Conservation (phyloP, 2,888 invertebrate genomes). For the Lydus trimaculatus region DNA sequence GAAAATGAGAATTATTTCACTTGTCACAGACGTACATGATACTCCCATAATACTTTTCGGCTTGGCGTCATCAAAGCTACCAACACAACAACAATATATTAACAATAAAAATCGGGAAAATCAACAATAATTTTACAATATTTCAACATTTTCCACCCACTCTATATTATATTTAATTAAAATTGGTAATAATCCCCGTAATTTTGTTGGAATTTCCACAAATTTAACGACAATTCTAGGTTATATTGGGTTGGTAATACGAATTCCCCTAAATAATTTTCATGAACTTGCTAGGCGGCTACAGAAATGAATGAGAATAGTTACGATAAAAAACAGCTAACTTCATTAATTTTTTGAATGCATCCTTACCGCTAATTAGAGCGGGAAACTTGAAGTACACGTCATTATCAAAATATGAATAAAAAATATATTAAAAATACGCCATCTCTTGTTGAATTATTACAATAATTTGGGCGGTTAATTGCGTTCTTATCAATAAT, state of each 20-base stretch:
- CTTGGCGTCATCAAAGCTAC: constrained; percentile 57
- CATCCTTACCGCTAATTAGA: too few relatives aligned
- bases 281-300: background rate
- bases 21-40: constrained; percentile 59
- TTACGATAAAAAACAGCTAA: too few relatives aligned
- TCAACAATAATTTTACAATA: background rate
- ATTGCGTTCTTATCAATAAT: too few relatives aligned
- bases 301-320: background rate
- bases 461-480: too few relatives aligned
- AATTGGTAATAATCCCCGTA: background rate
- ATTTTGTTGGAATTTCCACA: background rate
- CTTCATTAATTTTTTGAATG: too few relatives aligned
- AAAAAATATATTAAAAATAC: too few relatives aligned
- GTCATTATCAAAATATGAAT: too few relatives aligned
- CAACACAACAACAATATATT: constrained; percentile 42
- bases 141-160: background rate
- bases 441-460: too few relatives aligned
- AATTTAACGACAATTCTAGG: background rate
- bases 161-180: background rate
- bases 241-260: constrained; percentile 14
- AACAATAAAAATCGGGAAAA: background rate
- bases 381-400: too few relatives aligned
- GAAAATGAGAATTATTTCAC: constrained; percentile 55
- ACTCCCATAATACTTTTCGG: constrained; percentile 57
- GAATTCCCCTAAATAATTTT: constrained; percentile 8